Evolutionary conservation across 2,113 vertebrate genomes (phyloP).

Genomic region (Zosterops japonicus): DNA sequence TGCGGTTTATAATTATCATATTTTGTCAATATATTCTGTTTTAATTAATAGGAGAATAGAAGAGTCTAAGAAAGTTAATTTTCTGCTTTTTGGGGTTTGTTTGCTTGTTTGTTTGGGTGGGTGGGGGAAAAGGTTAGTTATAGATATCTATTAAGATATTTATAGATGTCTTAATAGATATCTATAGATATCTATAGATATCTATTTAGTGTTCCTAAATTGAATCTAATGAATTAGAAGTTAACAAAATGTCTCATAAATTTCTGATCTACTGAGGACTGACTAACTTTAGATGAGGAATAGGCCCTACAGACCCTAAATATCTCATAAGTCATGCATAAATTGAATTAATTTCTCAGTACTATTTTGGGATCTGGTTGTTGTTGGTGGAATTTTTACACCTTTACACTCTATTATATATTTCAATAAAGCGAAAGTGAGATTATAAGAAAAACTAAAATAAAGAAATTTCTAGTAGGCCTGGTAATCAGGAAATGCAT

Average conservation of each 20-base stretch:
- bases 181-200: no score
- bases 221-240: neutral
- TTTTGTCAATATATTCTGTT: neutral
- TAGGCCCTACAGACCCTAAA: neutral
- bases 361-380: neutral
- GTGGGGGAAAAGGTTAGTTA: rapidly evolving
- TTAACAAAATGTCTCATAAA: neutral
- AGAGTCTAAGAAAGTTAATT: neutral
- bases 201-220: neutral
- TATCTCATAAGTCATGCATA: neutral
- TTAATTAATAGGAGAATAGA: neutral
- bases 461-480: neutral
- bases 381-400: neutral
- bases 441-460: neutral
- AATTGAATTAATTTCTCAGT: neutral
- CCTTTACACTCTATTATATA: neutral
- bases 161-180: no score
- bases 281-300: neutral
- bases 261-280: neutral
- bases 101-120: neutral
- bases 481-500: neutral
- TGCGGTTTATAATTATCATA: neutral
- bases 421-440: neutral
- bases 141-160: neutral
- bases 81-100: neutral